A percentile compares a stretch with the other conserved stretches of the same genome.
phyloP scores from a whole-genome alignment of 1,140 invertebrate species.

The Ceratosolen fusciceps region DNA sequence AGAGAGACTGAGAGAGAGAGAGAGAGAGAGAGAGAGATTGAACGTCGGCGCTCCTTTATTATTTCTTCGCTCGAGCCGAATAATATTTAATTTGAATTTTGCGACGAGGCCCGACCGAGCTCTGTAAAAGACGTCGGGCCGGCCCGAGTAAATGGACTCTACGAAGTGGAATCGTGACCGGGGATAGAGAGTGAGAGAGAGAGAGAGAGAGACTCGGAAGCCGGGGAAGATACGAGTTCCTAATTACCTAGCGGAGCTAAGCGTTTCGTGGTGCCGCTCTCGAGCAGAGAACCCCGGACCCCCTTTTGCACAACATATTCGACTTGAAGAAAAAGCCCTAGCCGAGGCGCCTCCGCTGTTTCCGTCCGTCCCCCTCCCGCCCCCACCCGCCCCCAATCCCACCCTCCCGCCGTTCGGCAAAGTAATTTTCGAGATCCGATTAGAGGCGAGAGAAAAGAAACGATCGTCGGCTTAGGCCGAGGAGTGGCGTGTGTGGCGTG shows the following conservation, averaged over 20 bases:
- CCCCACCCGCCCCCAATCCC: too few species aligned
- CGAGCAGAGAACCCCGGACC: background rate
- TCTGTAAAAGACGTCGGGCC: background rate
- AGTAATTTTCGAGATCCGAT: background rate
- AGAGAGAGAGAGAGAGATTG: too few species aligned
- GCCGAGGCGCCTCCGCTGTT: background rate
- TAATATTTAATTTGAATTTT: slow-evolving; percentile 29
- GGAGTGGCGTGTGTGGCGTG: background rate
- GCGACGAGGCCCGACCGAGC: background rate
- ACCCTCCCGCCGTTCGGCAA: background rate
- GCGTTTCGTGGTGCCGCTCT: slow-evolving; percentile 10
- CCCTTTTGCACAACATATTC: slow-evolving; percentile 29
- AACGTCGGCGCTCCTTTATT: background rate
- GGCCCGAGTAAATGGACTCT: slow-evolving; percentile 13
- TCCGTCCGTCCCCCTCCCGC: too few species aligned
- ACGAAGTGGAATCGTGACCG: background rate
- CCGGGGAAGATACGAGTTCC: slow-evolving; percentile 14
- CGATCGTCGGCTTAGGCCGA: background rate
- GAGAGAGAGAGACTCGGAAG: background rate
- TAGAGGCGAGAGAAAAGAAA: background rate
- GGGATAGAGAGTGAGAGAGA: background rate
- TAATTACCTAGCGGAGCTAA: slow-evolving; percentile 24
- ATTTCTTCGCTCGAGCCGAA: background rate
- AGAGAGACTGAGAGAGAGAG: too few species aligned
- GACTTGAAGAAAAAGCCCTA: background rate